phyloP scores from a whole-genome alignment of 2,797 vertebrate genomes.

The Thripadectes ignobilis region DNA sequence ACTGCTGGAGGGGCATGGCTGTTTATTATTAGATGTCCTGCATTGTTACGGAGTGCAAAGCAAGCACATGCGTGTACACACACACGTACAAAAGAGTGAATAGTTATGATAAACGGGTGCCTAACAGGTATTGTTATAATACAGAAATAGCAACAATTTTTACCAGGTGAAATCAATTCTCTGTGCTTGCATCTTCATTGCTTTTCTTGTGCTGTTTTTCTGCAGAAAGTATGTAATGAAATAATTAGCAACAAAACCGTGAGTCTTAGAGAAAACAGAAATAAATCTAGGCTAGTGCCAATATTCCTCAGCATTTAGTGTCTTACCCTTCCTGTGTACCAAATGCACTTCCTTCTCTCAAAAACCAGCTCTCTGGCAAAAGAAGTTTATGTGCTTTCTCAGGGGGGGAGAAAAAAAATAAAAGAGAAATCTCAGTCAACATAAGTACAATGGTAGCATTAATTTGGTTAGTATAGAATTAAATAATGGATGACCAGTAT shows the following conservation, averaged over 20 bases:
- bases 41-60: not conserved
- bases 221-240: not conserved
- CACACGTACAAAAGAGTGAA: not conserved
- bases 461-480: not conserved
- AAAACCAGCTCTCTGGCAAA: not conserved
- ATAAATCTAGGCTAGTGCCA: not conserved
- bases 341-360: not conserved
- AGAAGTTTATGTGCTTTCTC: not conserved
- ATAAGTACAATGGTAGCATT: not conserved
- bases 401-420: no score
- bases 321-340: not conserved
- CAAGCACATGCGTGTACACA: not conserved
- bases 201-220: not conserved
- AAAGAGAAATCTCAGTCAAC: not conserved
- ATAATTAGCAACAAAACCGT: not conserved
- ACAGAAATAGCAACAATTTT: conserved; percentile 4
- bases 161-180: conserved; percentile 35
- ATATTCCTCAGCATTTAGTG: not conserved
- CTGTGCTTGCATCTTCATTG: not conserved
- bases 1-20: not conserved
- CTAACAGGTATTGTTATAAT: conserved; percentile 13
- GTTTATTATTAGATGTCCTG: conserved; percentile 26
- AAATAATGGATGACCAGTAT: not conserved
- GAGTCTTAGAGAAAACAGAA: not conserved
- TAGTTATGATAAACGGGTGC: conserved; percentile 12